A percentile compares a stretch with the other conserved stretches of the same genome.
phyloP scores from a whole-genome alignment of 2,888 invertebrate species.

The Nyleta sp. region DNA sequence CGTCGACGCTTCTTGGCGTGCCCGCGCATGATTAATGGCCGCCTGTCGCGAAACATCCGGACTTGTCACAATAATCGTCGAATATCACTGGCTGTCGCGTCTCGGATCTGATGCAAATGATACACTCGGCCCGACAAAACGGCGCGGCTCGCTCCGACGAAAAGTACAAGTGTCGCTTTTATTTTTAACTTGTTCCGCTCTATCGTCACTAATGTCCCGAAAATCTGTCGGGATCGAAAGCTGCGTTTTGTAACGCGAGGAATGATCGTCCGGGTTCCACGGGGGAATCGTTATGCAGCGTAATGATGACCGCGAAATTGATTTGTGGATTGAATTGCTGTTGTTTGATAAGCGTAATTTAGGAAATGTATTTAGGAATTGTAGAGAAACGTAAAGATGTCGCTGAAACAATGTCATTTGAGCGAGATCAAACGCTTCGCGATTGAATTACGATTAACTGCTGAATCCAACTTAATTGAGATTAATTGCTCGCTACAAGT shows the following conservation, averaged over 20 bases:
- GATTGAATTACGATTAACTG: slow-evolving; percentile 43
- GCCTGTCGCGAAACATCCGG: slow-evolving; percentile 38
- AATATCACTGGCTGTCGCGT: slow-evolving; percentile 55
- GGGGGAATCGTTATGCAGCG: no score
- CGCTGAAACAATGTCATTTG: no score
- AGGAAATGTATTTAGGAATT: no score
- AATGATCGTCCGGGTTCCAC: no score
- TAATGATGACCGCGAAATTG: no score
- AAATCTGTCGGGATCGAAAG: slow-evolving; percentile 11
- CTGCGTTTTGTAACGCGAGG: slow-evolving; percentile 19
- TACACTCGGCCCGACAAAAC: slow-evolving; percentile 40
- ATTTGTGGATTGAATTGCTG: no score
- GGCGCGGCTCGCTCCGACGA: slow-evolving; percentile 34
- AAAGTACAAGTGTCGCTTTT: slow-evolving; percentile 42
- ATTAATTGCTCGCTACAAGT: slow-evolving; percentile 32
- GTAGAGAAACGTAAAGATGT: no score
- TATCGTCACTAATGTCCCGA: slow-evolving; percentile 45
- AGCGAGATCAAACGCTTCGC: slow-evolving; percentile 6
- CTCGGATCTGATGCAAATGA: slow-evolving; percentile 54
- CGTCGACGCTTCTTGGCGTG: slow-evolving; percentile 37
- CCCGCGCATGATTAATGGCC: slow-evolving; percentile 55
- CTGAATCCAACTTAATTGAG: slow-evolving; percentile 41
- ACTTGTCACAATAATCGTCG: slow-evolving; percentile 58
- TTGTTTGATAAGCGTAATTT: no score
- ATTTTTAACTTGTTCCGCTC: slow-evolving; percentile 50